Evolutionary conservation across 1,140 invertebrate genomes (phyloP), one percentile per base, ranked within the genome.

Genomic region (Bicyclus anynana): DNA sequence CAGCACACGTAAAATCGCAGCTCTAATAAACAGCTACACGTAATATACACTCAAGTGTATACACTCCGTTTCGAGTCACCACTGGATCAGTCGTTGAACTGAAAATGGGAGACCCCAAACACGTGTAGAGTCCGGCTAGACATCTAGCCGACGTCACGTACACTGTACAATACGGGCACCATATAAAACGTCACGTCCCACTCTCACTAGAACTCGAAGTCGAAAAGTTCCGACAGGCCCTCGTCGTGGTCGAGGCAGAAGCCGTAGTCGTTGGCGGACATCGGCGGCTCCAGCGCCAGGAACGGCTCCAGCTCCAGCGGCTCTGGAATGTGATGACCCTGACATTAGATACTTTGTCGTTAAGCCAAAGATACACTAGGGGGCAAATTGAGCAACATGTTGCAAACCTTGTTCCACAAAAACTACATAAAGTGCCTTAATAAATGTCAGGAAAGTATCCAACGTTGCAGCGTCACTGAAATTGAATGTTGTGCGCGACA

Each of bases 161-260:
- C 38, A 54, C 53, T 54, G 52, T 54, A 54, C 53, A 35, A 47
- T 47, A 27, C 40, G 29, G 53, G 42, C 53, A 54, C 40, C 42
- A 47, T 37, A 20, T n/a, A 47, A 47, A 47, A 47, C 38, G 51
- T 44, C 40, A 54, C 53, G 53, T 54, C 53, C 53, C 46, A 56
- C 54, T 23, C 17, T 27, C 59, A 64, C 77, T 85, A 84, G 65
- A 87, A 91, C 71, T 90, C 89, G 80, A 93, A 93, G 90, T 96
- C 95, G 91, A 97, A 97, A 54, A 98, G 91, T 90, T 97, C 95
- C 62, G 93, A 91, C 54, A 97, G 91, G 38, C 96, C 95, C 89
- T 97, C 96, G 69, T 92, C 92, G 69, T 91, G 90, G 72, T 94
- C 94, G 77, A 97, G 91, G 59, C 94, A 93, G 89, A 97, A 97